Base-by-base conservation (phyloP, 2,888 invertebrate genomes). In the Himalopsyche kuldschensis region DNA sequence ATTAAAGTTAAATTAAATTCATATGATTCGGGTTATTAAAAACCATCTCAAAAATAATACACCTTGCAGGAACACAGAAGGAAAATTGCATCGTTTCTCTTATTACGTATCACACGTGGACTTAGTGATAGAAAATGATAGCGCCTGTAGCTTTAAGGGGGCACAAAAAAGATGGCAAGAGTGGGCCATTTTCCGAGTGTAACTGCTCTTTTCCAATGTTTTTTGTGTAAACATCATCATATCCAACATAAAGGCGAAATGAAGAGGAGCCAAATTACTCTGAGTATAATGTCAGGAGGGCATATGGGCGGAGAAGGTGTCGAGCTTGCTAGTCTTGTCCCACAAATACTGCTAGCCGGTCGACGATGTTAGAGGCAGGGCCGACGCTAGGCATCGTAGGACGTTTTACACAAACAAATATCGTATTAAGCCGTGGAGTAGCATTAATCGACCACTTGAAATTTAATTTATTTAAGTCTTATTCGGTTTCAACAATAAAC, bases 181-280 rank as follows among this genome's bases (percentile, higher is more conserved):
- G 55, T n/a, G 80, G 35, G n/a, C 35, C 63, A 80, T 80, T 80
- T 46, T 46, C n/a, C 69, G 35, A 55, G 55, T 63, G 8, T 78
- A 69, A 80, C 80, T 69, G 78, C 82, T 84, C 82, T 78, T 35
- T 55, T 83, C n/a, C 48, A 55, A 27, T 82, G 78, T 80, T 82
- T 80, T 84, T 69, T 80, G 80, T 84, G 84, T 84, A 84, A 82
- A 82, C 80, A 84, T 84, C 84, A 82, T 84, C 84, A 82, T 82
- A 84, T 80, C 63, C 84, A 76, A 55, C 79, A 84, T 77, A 80
- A 84, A 84, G 84, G 82, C 79, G 75, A 77, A 75, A 69, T 79
- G 82, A 82, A 82, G 84, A 80, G 84, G 80, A 77, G 75, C 82
- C 82, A 84, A 84, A 84, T 84, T 84, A 82, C 80, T 80, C 78